These are phyloP conservation scores for Eutolmus rufibarbis DNA, from an alignment of 2,888 invertebrate genomes.

Conservation along the genomic window DNA sequence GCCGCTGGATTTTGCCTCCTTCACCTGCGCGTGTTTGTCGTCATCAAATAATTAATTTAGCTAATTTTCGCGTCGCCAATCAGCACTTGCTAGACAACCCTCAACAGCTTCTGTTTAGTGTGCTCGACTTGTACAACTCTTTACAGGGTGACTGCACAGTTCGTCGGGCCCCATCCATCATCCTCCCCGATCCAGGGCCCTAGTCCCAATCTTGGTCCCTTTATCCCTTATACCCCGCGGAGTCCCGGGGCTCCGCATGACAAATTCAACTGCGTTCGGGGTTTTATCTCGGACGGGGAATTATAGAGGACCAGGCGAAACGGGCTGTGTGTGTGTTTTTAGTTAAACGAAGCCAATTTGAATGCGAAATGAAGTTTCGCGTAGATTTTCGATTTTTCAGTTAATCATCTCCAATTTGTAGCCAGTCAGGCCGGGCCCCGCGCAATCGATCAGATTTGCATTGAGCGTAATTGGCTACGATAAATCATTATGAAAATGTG, in stretches of 20 bases:
- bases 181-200: background rate
- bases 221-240: background rate
- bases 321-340: conserved; percentile 4
- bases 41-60: conserved; percentile 23
- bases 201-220: background rate
- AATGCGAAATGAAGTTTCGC: conserved; percentile 19
- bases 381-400: conserved; percentile 27
- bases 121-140: conserved; percentile 13
- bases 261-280: conserved; percentile 25
- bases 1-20: background rate
- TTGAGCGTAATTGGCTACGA: conserved; percentile 21
- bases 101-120: conserved; percentile 1
- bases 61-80: conserved; percentile 11
- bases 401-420: conserved; percentile 30
- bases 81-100: background rate
- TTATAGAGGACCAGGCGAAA: background rate
- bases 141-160: conserved; percentile 4
- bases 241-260: background rate
- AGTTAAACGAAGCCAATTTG: conserved; percentile 32
- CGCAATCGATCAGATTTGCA: conserved; percentile 31
- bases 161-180: background rate
- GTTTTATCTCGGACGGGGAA: background rate
- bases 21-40: conserved; percentile 5
- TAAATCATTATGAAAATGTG: conserved; percentile 30
- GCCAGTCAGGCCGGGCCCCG: background rate